These are phyloP conservation scores for Podarcis lilfordi DNA, from an alignment of 2,797 vertebrate genomes.

Conservation along the genomic window DNA sequence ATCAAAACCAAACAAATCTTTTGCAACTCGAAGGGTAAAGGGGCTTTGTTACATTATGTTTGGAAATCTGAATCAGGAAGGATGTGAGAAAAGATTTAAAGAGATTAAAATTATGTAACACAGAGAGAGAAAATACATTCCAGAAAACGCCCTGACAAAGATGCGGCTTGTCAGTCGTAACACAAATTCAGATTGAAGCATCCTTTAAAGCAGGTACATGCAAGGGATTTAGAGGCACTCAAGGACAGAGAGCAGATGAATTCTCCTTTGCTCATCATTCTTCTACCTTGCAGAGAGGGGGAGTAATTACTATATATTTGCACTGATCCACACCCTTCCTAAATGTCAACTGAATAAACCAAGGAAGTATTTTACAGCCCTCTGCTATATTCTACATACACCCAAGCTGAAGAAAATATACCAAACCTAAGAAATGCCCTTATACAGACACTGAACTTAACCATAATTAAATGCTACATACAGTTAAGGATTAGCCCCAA, in stretches of 20 bases:
- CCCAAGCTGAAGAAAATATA: too few relatives aligned
- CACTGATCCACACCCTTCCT: not conserved
- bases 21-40: not conserved
- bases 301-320: not conserved
- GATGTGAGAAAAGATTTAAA: not conserved
- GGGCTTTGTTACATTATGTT: not conserved
- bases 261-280: not conserved
- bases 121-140: not conserved
- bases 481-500: too few relatives aligned
- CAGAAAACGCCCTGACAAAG: not conserved
- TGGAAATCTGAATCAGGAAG: conserved; percentile 8
- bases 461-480: too few relatives aligned
- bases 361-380: too few relatives aligned
- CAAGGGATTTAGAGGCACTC: not conserved
- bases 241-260: not conserved
- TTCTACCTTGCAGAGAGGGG: not conserved
- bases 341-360: too few relatives aligned
- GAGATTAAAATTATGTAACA: not conserved
- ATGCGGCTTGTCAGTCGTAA: fast-evolving
- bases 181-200: not conserved
- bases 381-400: too few relatives aligned
- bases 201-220: not conserved
- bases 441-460: too few relatives aligned
- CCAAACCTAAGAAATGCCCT: too few relatives aligned
- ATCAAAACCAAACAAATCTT: not conserved